Base-by-base conservation (phyloP, 2,797 vertebrate genomes). In the Rhinatrema bivittatum region DNA sequence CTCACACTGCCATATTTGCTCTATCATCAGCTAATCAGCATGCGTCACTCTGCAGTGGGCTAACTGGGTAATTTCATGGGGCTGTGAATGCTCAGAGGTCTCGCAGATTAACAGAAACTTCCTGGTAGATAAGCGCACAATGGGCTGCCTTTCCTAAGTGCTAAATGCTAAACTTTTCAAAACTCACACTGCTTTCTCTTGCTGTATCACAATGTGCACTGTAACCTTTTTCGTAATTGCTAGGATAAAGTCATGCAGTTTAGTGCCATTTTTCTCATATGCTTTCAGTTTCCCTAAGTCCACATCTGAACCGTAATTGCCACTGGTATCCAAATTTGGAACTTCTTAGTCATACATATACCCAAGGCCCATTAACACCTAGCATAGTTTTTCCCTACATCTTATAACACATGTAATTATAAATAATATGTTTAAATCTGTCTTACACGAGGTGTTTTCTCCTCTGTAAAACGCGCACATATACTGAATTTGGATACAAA, bases 61-160 rank as follows among this genome's bases (percentile, higher is more conserved):
- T n/a, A n/a, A n/a, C n/a, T n/a, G n/a, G n/a, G n/a, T n/a, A n/a
- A n/a, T n/a, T n/a, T n/a, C n/a, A n/a, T n/a, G n/a, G n/a, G n/a
- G n/a, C n/a, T n/a, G n/a, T n/a, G n/a, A n/a, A n/a, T n/a, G n/a
- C n/a, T n/a, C n/a, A 79, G 70, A 79, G 83, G 73, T 53, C 57
- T 65, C 70, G 64, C 68, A 72, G 79, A 83, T 81, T 84, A 81
- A 65, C 70, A 74, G 73, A 76, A 69, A 81, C 82, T 86, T 87
- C 84, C 82, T 86, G 77, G 74, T 74, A 81, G 82, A 84, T 82
- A 81, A 77, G 72, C 57, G 65, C 64, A 73, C 68, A 80, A 77
- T 74, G 71, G 66, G 61, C 56, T 48, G 59, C 67, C 70, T 63
- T 76, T 74, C 72, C 72, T 70, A 53, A 63, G 65, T 67, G 63